A percentile compares a stretch with the other conserved stretches of the same genome.
Evolutionary conservation across 2,113 vertebrate species (phyloP).

Genomic region (Orientallactaga bullata): DNA sequence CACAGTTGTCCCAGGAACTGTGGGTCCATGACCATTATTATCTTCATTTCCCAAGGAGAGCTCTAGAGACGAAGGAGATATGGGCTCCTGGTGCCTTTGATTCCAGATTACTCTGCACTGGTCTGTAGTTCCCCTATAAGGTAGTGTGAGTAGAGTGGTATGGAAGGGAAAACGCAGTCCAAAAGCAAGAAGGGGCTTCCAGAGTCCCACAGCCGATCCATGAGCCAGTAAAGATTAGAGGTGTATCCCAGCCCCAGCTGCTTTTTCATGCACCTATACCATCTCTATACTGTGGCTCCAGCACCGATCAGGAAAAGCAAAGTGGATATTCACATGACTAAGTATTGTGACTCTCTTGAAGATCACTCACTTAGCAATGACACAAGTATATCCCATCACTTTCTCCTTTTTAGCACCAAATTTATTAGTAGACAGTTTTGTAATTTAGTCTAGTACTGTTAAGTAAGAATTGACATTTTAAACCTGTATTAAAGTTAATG

Average conservation of each 20-base stretch:
- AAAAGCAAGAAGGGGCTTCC: neutral
- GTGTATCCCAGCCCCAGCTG: accelerated
- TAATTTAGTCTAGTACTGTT: neutral
- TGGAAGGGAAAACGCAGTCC: neutral
- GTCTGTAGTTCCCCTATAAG: neutral
- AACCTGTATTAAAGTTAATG: constrained; percentile 20
- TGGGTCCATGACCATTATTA: neutral
- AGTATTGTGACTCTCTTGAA: neutral
- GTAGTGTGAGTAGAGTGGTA: neutral
- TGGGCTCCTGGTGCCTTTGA: too few species aligned
- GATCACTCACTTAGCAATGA: neutral
- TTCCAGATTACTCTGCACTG: neutral
- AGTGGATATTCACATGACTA: neutral
- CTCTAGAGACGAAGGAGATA: neutral
- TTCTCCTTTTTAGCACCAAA: neutral
- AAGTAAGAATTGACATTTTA: neutral
- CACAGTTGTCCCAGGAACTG: neutral
- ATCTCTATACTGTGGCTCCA: neutral
- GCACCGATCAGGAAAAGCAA: neutral
- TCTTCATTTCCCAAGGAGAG: neutral
- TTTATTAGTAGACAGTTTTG: neutral
- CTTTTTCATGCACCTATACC: accelerated
- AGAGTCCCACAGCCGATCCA: neutral
- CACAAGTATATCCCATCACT: neutral
- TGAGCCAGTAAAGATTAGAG: accelerated